Evolutionary conservation across 2,888 invertebrate genomes (phyloP).

Genomic region (Rhamnusium bicolor): DNA sequence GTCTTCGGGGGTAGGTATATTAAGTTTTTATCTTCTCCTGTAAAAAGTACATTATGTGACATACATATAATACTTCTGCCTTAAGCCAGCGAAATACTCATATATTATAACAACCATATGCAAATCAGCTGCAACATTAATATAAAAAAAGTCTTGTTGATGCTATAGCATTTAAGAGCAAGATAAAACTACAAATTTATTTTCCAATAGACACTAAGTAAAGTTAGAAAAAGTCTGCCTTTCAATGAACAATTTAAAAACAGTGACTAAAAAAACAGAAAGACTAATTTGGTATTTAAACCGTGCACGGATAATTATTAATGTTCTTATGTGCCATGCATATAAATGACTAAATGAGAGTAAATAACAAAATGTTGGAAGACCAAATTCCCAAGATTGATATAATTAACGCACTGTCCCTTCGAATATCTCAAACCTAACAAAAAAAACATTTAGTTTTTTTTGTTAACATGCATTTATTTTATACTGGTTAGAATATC

Average conservation of each 20-base stretch:
- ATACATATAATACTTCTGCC: too few relatives aligned
- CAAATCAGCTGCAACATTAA: too few relatives aligned
- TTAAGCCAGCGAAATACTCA: too few relatives aligned
- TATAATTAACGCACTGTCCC: conserved; percentile 17
- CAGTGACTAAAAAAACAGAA: too few relatives aligned
- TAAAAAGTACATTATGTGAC: too few relatives aligned
- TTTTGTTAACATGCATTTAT: conserved; percentile 48
- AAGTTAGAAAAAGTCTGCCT: not conserved
- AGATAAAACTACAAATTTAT: too few relatives aligned
- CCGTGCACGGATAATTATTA: conserved; percentile 15
- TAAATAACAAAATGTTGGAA: conserved; percentile 1
- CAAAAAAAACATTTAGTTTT: conserved; percentile 21
- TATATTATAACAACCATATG: too few relatives aligned
- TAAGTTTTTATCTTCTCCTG: too few relatives aligned
- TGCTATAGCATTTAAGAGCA: too few relatives aligned
- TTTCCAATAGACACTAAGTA: not conserved
- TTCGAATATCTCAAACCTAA: conserved; percentile 15
- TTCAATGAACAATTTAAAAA: not conserved
- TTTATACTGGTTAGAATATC: conserved; percentile 51
- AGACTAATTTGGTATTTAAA: not conserved
- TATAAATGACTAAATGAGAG: conserved; percentile 15
- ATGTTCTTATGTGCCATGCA: not conserved
- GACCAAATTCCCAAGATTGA: conserved; percentile 13
- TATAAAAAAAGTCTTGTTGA: too few relatives aligned
- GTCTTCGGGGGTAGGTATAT: too few relatives aligned